Base-by-base conservation (phyloP, 2,797 vertebrate species). In the Parotocinclus haroldoi region DNA sequence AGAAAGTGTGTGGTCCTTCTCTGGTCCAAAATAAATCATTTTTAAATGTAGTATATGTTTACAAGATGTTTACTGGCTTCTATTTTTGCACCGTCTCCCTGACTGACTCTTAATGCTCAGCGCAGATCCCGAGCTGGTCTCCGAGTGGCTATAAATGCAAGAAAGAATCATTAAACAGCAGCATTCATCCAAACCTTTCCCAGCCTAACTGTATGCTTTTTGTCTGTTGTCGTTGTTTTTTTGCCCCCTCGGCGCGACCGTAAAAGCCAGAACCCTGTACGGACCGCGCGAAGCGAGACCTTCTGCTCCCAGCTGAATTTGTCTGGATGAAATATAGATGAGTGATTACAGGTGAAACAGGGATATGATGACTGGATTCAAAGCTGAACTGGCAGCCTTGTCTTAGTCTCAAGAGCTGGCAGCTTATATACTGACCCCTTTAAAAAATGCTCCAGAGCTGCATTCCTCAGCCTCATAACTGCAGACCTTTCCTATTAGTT, bases 321-420 rank as follows among this genome's bases (percentile, higher is more conserved):
- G 73, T 74, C 63, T 18, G 40, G 44, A 53, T 74, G 66, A 83
- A 88, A 86, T 86, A 87, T 82, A 85, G 85, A 86, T 81, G 80
- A 71, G 75, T 80, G 83, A 84, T 87, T 86, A 83, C 85, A 87
- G 82, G 84, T 79, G 75, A 86, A 87, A 83, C 85, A 84, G 81
- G 76, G 82, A 84, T 81, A 83, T 77, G 83, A 80, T 84, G 87
- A 87, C 86, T 83, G 79, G 79, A 89, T 89, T 89, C 83, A 88
- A 87, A 86, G 85, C 87, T 87, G 86, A 80, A 80, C 82, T 84
- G 86, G 84, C 83, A 58, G 69, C 81, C 70, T 86, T 83, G 87
- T 89, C 85, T 85, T 84, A 80, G 78, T 80, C 81, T 78, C 81
- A 52, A 85, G 84, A 27, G 82, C 86, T 81, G 80, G 83, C 81